phyloP scores from a whole-genome alignment of 2,888 invertebrate genomes.

The Notodonta dromedarius region DNA sequence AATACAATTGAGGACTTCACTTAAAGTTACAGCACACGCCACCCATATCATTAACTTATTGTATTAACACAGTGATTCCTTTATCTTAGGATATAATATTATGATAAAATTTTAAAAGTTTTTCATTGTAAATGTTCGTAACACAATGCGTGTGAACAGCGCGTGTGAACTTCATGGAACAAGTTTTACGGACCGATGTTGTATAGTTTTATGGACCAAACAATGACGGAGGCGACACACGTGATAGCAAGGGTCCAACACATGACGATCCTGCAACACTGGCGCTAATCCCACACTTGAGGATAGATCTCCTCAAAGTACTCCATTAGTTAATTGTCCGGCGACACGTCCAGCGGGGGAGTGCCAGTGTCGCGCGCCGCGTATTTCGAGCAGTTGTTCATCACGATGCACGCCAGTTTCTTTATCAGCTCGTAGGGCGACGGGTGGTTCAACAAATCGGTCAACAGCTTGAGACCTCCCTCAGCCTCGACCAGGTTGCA shows the following conservation, averaged over 20 bases:
- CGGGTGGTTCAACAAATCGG: constrained; percentile 85
- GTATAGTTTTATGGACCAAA: constrained; percentile 5
- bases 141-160: background rate
- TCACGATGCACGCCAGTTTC: constrained; percentile 87
- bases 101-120: constrained; percentile 21
- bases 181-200: constrained; percentile 12
- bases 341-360: constrained; percentile 30
- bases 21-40: constrained; percentile 33
- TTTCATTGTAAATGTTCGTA: constrained; percentile 3
- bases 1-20: constrained; percentile 21
- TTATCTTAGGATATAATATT: constrained; percentile 18
- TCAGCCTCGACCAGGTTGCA: constrained; percentile 94
- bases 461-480: constrained; percentile 90
- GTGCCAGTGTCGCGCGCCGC: constrained; percentile 28
- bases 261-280: constrained; percentile 17
- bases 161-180: background rate
- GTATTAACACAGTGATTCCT: constrained; percentile 43
- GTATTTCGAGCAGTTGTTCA: constrained; percentile 84
- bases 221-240: constrained; percentile 5
- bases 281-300: constrained; percentile 52
- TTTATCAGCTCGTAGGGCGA: constrained; percentile 87
- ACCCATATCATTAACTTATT: constrained; percentile 43
- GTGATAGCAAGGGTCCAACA: constrained; percentile 13
- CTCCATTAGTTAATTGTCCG: constrained; percentile 67
- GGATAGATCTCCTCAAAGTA: constrained; percentile 63